Percentiles rank a stretch among this genome's conserved stretches.
phyloP scores from a whole-genome alignment of 2,113 vertebrate genomes.

The Alectura lathami region DNA sequence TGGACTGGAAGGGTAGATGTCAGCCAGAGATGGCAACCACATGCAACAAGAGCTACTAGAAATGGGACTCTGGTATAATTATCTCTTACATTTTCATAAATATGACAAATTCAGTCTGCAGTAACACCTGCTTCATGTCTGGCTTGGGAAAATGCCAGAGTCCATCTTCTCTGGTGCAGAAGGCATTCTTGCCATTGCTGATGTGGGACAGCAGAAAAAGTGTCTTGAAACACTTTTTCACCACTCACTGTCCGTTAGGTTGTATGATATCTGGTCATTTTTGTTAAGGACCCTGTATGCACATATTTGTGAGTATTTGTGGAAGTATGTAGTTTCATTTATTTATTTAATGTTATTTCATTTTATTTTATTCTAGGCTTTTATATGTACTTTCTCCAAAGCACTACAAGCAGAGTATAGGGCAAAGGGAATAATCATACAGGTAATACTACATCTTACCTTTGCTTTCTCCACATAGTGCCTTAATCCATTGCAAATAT shows the following conservation, averaged over 20 bases:
- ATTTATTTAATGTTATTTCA: not conserved
- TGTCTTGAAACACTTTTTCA: not conserved
- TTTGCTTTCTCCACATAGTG: not conserved
- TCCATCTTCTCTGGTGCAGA: not conserved
- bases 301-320: not conserved
- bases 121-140: not conserved
- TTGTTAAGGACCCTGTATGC: not conserved
- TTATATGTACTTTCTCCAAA: conserved; percentile 85
- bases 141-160: not conserved
- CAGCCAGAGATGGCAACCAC: not conserved
- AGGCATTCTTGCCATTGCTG: not conserved
- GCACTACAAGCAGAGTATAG: conserved; percentile 84
- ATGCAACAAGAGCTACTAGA: not conserved
- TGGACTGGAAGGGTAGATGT: not conserved
- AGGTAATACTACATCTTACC: conserved; percentile 68
- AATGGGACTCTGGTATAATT: not conserved
- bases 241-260: not conserved
- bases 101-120: not conserved
- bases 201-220: not conserved
- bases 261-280: not conserved
- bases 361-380: conserved; percentile 38
- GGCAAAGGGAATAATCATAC: conserved; percentile 81
- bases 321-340: not conserved
- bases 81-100: not conserved
- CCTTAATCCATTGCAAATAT: not conserved